Conservation (phyloP, 2,888 invertebrate species). For the Galeopsomyia nigrocyanea region DNA sequence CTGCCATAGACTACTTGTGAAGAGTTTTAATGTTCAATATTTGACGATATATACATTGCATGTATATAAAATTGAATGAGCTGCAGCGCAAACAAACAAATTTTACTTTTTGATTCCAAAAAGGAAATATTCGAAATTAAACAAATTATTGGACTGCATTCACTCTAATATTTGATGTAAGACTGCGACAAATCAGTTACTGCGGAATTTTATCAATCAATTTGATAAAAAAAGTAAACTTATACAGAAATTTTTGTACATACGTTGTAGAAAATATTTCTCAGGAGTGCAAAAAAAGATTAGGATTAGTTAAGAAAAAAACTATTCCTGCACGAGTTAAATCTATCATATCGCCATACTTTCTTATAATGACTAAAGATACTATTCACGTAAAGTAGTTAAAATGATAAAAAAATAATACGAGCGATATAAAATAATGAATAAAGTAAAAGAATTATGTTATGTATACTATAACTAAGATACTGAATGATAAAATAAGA, state of each 20-base stretch:
- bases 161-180: too few relatives aligned
- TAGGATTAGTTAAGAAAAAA: conserved; percentile 7
- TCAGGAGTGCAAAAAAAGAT: neutral
- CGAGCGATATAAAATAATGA: conserved; percentile 27
- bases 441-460: conserved; percentile 42
- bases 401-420: conserved; percentile 41
- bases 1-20: too few relatives aligned
- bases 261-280: conserved; percentile 23
- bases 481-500: conserved; percentile 41
- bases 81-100: too few relatives aligned
- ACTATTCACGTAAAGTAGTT: conserved; percentile 54
- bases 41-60: too few relatives aligned
- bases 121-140: too few relatives aligned
- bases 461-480: conserved; percentile 45
- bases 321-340: conserved; percentile 39
- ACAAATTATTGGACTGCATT: too few relatives aligned
- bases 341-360: conserved; percentile 62
- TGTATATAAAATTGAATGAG: too few relatives aligned
- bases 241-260: conserved; percentile 11
- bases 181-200: too few relatives aligned
- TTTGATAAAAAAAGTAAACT: conserved; percentile 12
- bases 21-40: too few relatives aligned
- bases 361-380: conserved; percentile 57
- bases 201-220: neutral
- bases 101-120: too few relatives aligned